Conservation (phyloP, 2,888 invertebrate species). For the Mythimna pallens region DNA sequence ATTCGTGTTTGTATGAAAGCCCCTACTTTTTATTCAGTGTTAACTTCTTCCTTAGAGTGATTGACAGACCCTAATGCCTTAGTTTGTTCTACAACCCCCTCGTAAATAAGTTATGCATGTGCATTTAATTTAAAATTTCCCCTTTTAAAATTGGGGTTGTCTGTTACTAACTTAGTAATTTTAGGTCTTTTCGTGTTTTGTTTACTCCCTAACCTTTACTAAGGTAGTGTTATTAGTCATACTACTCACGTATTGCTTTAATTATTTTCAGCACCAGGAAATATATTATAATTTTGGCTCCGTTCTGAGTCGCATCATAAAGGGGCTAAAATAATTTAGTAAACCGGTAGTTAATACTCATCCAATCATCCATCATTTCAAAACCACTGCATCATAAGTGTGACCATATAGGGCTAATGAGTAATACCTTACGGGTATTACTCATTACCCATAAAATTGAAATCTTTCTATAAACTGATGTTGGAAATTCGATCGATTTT, state of each 20-base stretch:
- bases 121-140: conserved; percentile 4
- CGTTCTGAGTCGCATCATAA: conserved; percentile 3
- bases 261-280: conserved; percentile 48
- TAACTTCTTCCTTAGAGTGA: conserved; percentile 3
- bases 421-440: neutral
- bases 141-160: neutral
- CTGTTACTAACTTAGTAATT: neutral
- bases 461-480: neutral
- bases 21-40: conserved; percentile 8
- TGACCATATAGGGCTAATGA: conserved; percentile 7
- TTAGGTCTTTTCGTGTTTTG: neutral
- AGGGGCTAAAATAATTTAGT: conserved; percentile 20
- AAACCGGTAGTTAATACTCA: conserved; percentile 29
- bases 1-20: conserved; percentile 19
- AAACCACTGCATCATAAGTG: neutral
- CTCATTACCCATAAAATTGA: conserved; percentile 1
- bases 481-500: neutral
- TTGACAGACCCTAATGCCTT: conserved; percentile 30
- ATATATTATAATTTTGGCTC: conserved; percentile 33
- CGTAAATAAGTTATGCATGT: neutral
- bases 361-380: conserved; percentile 31
- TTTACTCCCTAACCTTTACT: neutral
- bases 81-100: conserved; percentile 12
- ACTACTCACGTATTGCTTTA: neutral
- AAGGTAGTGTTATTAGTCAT: conserved; percentile 15